phyloP scores from a whole-genome alignment of 2,888 invertebrate genomes.

The Chaetoderma sp. region DNA sequence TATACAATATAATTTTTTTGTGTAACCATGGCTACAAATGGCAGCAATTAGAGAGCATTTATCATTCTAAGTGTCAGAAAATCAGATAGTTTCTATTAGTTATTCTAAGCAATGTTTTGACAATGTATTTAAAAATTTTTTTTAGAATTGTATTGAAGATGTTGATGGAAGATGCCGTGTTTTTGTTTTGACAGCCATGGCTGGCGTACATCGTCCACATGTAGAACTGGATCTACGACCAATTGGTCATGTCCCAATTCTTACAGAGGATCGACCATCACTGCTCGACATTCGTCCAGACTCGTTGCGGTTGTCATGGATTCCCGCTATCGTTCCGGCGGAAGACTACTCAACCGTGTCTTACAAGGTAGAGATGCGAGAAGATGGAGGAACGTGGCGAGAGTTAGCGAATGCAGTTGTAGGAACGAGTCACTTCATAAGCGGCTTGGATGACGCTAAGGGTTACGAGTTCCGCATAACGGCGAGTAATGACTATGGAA shows the following conservation, averaged over 20 bases:
- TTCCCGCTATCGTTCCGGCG: constrained; percentile 50
- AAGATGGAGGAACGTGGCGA: constrained; percentile 37
- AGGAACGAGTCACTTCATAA: constrained; percentile 47
- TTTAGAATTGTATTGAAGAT: too few relatives aligned
- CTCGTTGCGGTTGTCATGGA: constrained; percentile 55
- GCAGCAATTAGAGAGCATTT: too few relatives aligned
- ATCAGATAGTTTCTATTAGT: too few relatives aligned
- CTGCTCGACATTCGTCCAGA: constrained; percentile 52
- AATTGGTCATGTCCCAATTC: constrained; percentile 31
- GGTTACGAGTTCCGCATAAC: constrained; percentile 96
- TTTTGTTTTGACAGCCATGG: too few relatives aligned
- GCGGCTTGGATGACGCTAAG: constrained; percentile 74
- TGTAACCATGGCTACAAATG: too few relatives aligned
- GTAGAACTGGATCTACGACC: too few relatives aligned
- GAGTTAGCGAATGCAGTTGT: constrained; percentile 52
- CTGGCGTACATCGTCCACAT: too few relatives aligned
- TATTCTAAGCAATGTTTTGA: too few relatives aligned
- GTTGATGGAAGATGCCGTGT: too few relatives aligned
- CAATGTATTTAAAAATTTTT: too few relatives aligned
- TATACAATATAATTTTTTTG: too few relatives aligned
- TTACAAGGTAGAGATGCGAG: constrained; percentile 2
- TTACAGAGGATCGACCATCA: constrained; percentile 51
- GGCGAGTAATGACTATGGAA: constrained; percentile 95
- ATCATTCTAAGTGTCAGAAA: too few relatives aligned
- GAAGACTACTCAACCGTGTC: background rate